A percentile compares a stretch with the other conserved stretches of the same genome.
Conservation (phyloP, 1,140 invertebrate species). For the Papilio polytes region DNA sequence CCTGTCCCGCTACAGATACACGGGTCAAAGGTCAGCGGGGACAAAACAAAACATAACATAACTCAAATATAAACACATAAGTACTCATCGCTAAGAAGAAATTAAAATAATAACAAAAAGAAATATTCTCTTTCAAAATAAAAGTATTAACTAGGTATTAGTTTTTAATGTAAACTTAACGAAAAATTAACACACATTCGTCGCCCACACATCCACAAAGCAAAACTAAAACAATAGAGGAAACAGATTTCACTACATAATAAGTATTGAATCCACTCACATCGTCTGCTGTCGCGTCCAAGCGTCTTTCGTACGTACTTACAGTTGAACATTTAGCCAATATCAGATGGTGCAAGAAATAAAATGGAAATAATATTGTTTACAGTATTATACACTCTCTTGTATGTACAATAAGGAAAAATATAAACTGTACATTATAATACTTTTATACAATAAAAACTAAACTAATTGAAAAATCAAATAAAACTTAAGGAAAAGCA, state of each 20-base stretch:
- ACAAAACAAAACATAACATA: constrained; percentile 81
- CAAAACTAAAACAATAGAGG: constrained; percentile 77
- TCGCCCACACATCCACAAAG: constrained; percentile 75
- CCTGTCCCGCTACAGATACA: constrained; percentile 94
- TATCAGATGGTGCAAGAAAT: constrained; percentile 91
- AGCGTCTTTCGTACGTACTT: constrained; percentile 86
- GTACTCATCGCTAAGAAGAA: constrained; percentile 79
- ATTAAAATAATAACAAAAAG: constrained; percentile 76
- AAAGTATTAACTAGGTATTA: constrained; percentile 49
- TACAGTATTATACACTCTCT: constrained; percentile 85
- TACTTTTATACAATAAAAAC: constrained; percentile 83
- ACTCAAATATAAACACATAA: constrained; percentile 83
- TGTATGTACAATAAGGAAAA: constrained; percentile 83
- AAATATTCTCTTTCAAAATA: constrained; percentile 68
- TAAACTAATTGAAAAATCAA: constrained; percentile 82
- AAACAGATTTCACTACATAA: constrained; percentile 61
- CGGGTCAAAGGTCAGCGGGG: constrained; percentile 84
- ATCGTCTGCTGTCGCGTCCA: constrained; percentile 64
- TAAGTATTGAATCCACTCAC: constrained; percentile 59
- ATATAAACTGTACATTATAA: constrained; percentile 81
- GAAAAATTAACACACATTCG: constrained; percentile 60
- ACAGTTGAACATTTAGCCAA: constrained; percentile 91
- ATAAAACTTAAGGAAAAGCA: constrained; percentile 84
- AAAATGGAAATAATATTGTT: constrained; percentile 88
- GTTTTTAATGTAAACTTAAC: constrained; percentile 47